Evolutionary conservation across 2,888 invertebrate genomes (phyloP), one percentile per base, ranked within the genome.

Genomic region (Amorpha juglandis): DNA sequence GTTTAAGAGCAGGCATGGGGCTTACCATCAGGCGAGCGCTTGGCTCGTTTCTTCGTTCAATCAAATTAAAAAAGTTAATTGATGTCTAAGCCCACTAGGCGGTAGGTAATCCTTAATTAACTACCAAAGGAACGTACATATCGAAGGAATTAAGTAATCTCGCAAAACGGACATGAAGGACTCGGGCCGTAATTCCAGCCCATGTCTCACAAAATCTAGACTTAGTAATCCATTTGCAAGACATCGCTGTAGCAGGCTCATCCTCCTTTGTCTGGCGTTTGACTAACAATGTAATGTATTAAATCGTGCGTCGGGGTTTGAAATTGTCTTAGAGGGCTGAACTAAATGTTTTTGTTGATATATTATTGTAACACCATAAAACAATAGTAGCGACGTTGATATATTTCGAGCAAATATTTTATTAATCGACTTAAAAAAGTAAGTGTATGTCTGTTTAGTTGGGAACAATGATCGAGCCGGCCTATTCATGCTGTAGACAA

Each of bases 91-190:
- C 14, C 14, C 2, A 4, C 16, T n/a, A 27, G 27, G 27, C 27
- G 27, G 27, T 27, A 27, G 27, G 7, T 21, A 19, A 27, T 51
- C 16, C 12, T 52, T 52, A 27, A 33, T 33, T 12, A 14, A 52
- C 52, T 58, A 27, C 4, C 27, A 3, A 55, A 55, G 9, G 55
- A 21, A 1, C 55, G 35, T 38, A 58, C 19, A 33, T 53, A 33
- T 35, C 53, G 0, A 12, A 71, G 73, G 66, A 71, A 75, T 70
- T 71, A 70, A 65, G 69, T 71, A 68, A 51, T 42, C n/a, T 19
- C 53, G 51, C 42, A 50, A 21, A n/a, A 45, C 68, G 66, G 69
- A 75, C 73, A 66, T 64, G 67, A 35, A 16, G 11, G 19, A 67
- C 67, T 16, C 42, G 51, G 65, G 48, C 47, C 67, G 67, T 69